A percentile compares a stretch with the other conserved stretches of the same genome.
Conservation (phyloP, 1,140 invertebrate species). For the Nomia melanderi region DNA sequence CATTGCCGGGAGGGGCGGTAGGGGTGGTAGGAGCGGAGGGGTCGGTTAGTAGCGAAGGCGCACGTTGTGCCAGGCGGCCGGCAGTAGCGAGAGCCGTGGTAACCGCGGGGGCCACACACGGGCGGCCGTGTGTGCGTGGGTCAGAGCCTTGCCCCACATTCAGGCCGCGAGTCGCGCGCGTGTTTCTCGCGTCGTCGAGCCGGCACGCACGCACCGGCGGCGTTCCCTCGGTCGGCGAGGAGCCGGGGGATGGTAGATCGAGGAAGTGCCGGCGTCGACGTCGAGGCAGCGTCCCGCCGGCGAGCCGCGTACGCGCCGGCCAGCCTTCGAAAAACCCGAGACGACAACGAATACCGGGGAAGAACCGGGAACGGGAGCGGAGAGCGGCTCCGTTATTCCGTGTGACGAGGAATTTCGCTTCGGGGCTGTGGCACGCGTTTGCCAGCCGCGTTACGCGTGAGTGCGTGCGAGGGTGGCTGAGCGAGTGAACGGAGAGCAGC, state of each 20-base stretch:
- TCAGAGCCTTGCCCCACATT: conserved; percentile 37
- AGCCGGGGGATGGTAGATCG: conserved; percentile 45
- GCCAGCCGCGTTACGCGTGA: not conserved
- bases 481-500: too few species aligned
- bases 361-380: too few species aligned
- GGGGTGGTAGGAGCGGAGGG: conserved; percentile 54
- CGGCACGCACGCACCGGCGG: conserved; percentile 9
- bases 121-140: conserved; percentile 31
- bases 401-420: too few species aligned
- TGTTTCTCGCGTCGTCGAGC: conserved; percentile 30
- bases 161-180: conserved; percentile 24
- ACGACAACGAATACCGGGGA: conserved; percentile 38
- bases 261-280: conserved; percentile 61
- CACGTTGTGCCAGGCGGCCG: conserved; percentile 79
- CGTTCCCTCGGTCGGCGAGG: not conserved
- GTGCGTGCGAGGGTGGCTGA: conserved; percentile 25
- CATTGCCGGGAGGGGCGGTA: too few species aligned
- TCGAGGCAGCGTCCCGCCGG: conserved; percentile 61
- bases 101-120: conserved; percentile 74
- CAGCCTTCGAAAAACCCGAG: conserved; percentile 52
- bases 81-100: conserved; percentile 78
- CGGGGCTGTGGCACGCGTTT: too few species aligned
- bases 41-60: conserved; percentile 75
- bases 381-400: too few species aligned
- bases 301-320: conserved; percentile 45